phyloP scores from a whole-genome alignment of 2,113 vertebrate genomes.

The Neopipo cinnamomea region DNA sequence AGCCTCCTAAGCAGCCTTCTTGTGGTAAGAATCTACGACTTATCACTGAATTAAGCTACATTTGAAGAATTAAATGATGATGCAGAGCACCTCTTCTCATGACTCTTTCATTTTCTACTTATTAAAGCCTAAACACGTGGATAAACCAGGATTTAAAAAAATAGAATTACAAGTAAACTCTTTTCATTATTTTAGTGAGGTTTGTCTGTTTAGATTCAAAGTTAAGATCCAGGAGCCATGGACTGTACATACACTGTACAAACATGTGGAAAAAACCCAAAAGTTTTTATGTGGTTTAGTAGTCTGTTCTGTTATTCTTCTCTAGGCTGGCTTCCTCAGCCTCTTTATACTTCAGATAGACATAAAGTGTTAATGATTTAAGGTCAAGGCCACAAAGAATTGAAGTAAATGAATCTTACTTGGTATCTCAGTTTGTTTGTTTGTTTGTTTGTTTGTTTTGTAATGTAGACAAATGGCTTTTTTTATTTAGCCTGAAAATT shows the following conservation, averaged over 20 bases:
- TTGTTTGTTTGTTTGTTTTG: too few species aligned
- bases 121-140: not conserved
- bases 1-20: not conserved
- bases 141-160: not conserved
- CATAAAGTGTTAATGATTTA: not conserved
- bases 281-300: not conserved
- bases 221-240: not conserved
- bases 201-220: not conserved
- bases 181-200: not conserved
- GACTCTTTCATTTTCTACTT: not conserved
- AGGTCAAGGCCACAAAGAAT: not conserved
- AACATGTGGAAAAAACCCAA: accelerated
- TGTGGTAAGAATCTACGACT: not conserved
- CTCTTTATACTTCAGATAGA: not conserved
- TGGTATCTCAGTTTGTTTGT: not conserved
- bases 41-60: not conserved
- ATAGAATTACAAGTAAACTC: not conserved
- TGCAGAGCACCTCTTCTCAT: not conserved
- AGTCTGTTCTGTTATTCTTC: not conserved
- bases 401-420: not conserved
- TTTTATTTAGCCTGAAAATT: not conserved
- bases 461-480: not conserved
- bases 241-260: not conserved
- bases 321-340: not conserved
- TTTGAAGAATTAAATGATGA: constrained; percentile 2